Evolutionary conservation across 2,797 vertebrate species (phyloP), one percentile per base, ranked within the genome.

Genomic region (Microctenopoma lineatum): DNA sequence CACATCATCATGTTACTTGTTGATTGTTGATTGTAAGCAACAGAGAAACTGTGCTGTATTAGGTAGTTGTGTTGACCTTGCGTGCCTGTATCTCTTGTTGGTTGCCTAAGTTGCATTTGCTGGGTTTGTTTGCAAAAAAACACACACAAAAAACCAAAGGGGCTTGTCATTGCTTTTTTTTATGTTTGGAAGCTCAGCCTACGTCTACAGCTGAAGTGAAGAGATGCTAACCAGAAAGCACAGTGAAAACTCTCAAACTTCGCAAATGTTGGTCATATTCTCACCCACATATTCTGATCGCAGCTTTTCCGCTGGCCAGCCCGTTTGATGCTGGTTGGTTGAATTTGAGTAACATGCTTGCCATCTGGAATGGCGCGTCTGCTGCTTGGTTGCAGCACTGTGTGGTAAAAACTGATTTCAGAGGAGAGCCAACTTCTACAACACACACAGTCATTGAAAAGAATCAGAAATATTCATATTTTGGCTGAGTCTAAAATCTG

Each of bases 291-390:
- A 15, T 81, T 53, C 34, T 56, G 52, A 79, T 66, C 59, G 27
- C 68, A 54, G 58, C 16, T 68, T 58, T 74, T 64, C 36, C 0
- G 7, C 77, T 47, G 27, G 66, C 74, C 55, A 48, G 62, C 32
- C 75, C 57, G 60, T 64, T 61, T 54, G 63, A 56, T 48, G 66
- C 61, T 57, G n/a, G 57, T 61, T 63, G 58, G 44, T 64, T 66
- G 55, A 58, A 55, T 78, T 70, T 62, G 41, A 66, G 66, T 80
- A 70, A 62, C 59, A 67, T 16, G 25, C 63, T 38, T 46, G 73
- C 80, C 88, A 83, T 86, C 78, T 84, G 81, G 79, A 72, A 56
- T 74, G 70, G 54, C 55, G 48, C 66, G 75, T 71, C 62, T 81
- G 71, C 77, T 86, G 85, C 59, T 72, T 66, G 81, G 47, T 63